Percentiles rank a stretch among this genome's conserved stretches.
These are phyloP conservation scores for Ceratitis capitata DNA, from an alignment of 1,140 invertebrate species.

Conservation along the genomic window DNA sequence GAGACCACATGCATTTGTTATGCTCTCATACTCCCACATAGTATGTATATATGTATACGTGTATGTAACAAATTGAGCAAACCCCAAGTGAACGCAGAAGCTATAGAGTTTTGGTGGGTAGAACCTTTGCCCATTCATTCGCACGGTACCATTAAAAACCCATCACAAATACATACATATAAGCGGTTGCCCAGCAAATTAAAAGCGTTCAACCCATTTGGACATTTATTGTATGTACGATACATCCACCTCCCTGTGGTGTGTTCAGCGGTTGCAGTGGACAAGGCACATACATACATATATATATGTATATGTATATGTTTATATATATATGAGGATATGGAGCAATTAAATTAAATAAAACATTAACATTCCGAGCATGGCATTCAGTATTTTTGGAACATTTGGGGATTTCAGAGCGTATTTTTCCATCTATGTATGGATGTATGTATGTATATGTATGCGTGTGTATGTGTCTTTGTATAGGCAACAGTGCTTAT, in stretches of 20 bases:
- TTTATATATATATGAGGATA: background rate
- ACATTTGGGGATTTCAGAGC: background rate
- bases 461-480: background rate
- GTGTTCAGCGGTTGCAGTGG: background rate
- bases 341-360: conserved; percentile 45
- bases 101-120: no score
- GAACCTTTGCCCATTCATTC: background rate
- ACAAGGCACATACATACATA: background rate
- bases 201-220: conserved; percentile 45
- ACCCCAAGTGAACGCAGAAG: background rate
- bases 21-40: background rate
- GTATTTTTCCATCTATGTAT: no score
- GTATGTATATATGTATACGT: background rate
- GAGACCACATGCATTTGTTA: no score
- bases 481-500: no score
- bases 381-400: background rate
- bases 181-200: conserved; percentile 41
- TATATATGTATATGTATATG: background rate
- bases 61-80: background rate
- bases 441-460: background rate
- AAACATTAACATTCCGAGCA: conserved; percentile 45
- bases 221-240: conserved; percentile 41
- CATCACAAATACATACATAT: background rate
- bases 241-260: background rate
- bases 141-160: background rate